Conservation (phyloP, 2,113 vertebrate genomes). For the Cynocephalus volans region DNA sequence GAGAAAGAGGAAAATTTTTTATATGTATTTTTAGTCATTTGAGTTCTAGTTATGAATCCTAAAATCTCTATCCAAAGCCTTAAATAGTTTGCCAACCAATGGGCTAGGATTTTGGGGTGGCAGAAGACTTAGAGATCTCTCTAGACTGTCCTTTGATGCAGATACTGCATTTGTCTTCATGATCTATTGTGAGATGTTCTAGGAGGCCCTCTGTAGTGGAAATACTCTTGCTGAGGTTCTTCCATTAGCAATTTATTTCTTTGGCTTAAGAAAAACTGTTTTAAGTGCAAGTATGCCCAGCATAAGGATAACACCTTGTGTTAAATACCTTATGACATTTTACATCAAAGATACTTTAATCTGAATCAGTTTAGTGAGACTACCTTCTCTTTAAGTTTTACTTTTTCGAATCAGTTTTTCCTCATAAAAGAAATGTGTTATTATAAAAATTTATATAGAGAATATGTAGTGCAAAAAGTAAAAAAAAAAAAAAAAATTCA, state of each 20-base stretch:
- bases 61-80: background rate
- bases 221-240: background rate
- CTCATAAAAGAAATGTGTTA: background rate
- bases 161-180: background rate
- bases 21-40: background rate
- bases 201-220: background rate
- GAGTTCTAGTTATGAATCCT: background rate
- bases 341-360: slow-evolving; percentile 4
- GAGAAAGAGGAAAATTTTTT: background rate
- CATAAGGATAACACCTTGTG: slow-evolving; percentile 22
- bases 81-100: background rate
- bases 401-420: background rate
- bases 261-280: slow-evolving; percentile 37
- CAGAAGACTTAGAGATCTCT: background rate
- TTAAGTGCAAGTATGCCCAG: background rate
- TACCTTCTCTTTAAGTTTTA: background rate
- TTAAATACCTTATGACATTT: background rate
- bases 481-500: background rate
- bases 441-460: background rate
- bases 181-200: background rate
- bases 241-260: background rate
- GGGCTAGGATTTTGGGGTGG: too few species aligned
- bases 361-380: slow-evolving; percentile 25
- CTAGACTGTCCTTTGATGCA: background rate
- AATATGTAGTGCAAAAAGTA: background rate